A percentile compares a stretch with the other conserved stretches of the same genome.
Evolutionary conservation across 2,888 invertebrate genomes (phyloP).

Genomic region (Strigamia maritima): DNA sequence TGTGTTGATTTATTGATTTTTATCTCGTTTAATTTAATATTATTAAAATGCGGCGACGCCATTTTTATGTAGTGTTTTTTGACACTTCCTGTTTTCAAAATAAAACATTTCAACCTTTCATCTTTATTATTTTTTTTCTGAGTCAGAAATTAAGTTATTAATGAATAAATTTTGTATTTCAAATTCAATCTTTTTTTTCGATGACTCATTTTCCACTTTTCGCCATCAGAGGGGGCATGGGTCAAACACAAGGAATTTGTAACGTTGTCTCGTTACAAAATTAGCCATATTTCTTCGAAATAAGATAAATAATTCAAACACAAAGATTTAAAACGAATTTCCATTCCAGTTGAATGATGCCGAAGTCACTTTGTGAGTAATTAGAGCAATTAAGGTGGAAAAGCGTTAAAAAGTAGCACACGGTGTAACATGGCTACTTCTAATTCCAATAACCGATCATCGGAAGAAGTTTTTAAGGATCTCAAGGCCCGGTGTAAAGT

Average conservation of each 20-base stretch:
- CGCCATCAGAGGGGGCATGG: too few relatives aligned
- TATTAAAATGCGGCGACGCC: too few relatives aligned
- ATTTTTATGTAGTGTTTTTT: too few relatives aligned
- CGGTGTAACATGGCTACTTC: background rate
- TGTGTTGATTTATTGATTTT: too few relatives aligned
- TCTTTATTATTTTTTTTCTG: too few relatives aligned
- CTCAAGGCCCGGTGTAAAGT: slow-evolving; percentile 35
- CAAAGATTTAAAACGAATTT: background rate
- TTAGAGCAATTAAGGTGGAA: background rate
- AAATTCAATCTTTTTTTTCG: too few relatives aligned
- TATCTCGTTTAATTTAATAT: too few relatives aligned
- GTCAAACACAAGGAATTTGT: background rate
- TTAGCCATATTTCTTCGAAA: background rate
- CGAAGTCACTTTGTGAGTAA: background rate
- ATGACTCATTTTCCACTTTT: too few relatives aligned
- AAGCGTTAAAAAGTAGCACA: background rate
- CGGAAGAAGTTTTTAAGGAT: slow-evolving; percentile 27
- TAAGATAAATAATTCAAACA: background rate
- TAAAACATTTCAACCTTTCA: too few relatives aligned
- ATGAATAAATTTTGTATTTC: too few relatives aligned
- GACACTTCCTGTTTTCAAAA: too few relatives aligned
- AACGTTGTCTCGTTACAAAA: background rate
- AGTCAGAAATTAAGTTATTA: too few relatives aligned
- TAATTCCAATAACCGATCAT: background rate
- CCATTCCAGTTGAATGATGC: background rate